Conservation (phyloP, 2,797 vertebrate genomes). For the Pogonophryne albipinna region DNA sequence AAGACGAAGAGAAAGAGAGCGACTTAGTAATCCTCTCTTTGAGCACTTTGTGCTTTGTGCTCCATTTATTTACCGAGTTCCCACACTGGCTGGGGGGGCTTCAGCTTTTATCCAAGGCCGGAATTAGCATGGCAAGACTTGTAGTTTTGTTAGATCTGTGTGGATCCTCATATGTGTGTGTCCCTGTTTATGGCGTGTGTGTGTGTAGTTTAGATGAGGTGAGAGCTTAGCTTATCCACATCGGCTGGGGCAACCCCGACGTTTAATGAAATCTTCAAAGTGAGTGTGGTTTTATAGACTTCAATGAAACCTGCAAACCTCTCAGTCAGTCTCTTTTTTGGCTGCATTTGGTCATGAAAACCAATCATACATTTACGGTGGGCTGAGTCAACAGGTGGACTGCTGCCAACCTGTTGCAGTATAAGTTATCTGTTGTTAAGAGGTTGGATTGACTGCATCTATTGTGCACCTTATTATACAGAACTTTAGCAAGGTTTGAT, state of each 20-base stretch:
- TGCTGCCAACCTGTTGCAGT: conserved; percentile 40
- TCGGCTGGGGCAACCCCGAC: conserved; percentile 22
- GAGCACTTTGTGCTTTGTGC: conserved; percentile 67
- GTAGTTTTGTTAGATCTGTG: conserved; percentile 39
- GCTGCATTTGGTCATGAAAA: conserved; percentile 37
- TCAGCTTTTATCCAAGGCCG: conserved; percentile 58
- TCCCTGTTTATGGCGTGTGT: conserved; percentile 16
- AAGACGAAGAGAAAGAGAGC: conserved; percentile 45
- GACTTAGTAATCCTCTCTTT: conserved; percentile 73
- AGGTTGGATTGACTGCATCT: conserved; percentile 19
- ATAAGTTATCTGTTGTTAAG: neutral
- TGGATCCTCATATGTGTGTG: conserved; percentile 15
- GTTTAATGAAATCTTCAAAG: conserved; percentile 53
- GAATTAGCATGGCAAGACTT: conserved; percentile 64
- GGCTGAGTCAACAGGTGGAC: conserved; percentile 52
- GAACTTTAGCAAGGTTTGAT: neutral
- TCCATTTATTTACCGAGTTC: conserved; percentile 73
- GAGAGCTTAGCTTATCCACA: conserved; percentile 24
- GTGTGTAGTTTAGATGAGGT: conserved; percentile 22
- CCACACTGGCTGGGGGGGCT: conserved; percentile 63
- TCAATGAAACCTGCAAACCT: conserved; percentile 46
- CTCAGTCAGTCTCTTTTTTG: conserved; percentile 16
- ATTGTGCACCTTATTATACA: neutral
- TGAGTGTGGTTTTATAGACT: conserved; percentile 31
- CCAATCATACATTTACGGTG: conserved; percentile 18